Evolutionary conservation across 2,113 vertebrate species (phyloP).

Genomic region (Leptobrachium leishanense): DNA sequence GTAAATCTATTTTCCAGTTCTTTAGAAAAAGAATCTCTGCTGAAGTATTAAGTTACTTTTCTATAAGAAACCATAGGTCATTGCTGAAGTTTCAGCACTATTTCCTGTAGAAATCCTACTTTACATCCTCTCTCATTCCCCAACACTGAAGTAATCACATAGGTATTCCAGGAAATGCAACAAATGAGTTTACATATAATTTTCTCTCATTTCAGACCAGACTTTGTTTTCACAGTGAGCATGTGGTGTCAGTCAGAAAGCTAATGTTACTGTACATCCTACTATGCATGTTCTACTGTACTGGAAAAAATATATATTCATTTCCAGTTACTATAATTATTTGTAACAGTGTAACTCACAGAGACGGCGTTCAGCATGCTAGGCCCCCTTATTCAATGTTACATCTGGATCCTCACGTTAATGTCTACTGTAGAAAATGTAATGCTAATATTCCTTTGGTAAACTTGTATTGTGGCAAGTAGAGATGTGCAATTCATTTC

Average conservation of each 20-base stretch:
- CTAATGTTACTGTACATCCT: too few species aligned
- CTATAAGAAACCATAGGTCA: conserved; percentile 21
- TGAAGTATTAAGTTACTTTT: conserved; percentile 36
- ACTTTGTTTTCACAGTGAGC: not conserved
- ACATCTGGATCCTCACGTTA: too few species aligned
- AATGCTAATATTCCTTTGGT: too few species aligned
- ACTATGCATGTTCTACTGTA: not conserved
- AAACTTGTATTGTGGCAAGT: too few species aligned
- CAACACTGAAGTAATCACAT: conserved; percentile 37
- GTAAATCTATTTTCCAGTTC: conserved; percentile 44
- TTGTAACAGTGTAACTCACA: not conserved
- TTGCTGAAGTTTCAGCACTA: conserved; percentile 22
- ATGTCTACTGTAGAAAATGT: too few species aligned
- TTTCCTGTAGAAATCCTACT: conserved; percentile 34
- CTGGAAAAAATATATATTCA: not conserved
- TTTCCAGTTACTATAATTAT: not conserved
- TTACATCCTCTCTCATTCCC: conserved; percentile 36
- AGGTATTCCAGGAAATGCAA: conserved; percentile 36
- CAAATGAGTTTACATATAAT: not conserved
- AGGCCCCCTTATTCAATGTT: too few species aligned
- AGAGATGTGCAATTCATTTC: too few species aligned
- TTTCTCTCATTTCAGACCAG: conserved; percentile 1
- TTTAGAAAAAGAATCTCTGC: conserved; percentile 25
- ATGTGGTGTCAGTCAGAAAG: too few species aligned
- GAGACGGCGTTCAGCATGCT: too few species aligned